phyloP scores from a whole-genome alignment of 30 jellyfish, hydroid and myxozoan species.

The Hydra vulgaris region DNA sequence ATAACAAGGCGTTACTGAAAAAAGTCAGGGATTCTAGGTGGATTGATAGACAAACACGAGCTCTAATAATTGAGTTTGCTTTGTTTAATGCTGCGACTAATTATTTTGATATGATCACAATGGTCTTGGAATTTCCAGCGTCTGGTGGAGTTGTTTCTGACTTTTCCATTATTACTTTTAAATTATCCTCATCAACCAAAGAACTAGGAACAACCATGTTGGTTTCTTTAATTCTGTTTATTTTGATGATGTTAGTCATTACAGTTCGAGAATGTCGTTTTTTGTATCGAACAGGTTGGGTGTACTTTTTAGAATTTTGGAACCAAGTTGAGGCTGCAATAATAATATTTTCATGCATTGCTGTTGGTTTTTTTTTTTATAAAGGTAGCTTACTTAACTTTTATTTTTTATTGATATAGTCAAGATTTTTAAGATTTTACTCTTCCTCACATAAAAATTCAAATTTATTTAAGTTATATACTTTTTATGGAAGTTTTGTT shows the following conservation, averaged over 20 bases:
- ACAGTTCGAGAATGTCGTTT: constrained; percentile 56
- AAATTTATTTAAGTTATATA: no score
- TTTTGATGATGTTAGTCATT: constrained; percentile 52
- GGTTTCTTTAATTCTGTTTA: constrained; percentile 65
- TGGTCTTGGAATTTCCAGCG: constrained; percentile 85
- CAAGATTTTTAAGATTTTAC: no score
- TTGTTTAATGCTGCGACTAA: constrained; percentile 76
- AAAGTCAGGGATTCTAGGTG: constrained; percentile 42
- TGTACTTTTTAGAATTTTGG: constrained; percentile 81
- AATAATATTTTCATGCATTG: constrained; percentile 53
- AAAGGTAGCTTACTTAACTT: constrained; percentile 31
- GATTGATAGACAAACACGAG: constrained; percentile 94
- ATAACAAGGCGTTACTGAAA: constrained; percentile 36
- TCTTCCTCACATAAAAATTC: no score
- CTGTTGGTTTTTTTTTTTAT: constrained; percentile 78
- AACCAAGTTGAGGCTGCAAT: constrained; percentile 58
- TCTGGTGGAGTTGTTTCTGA: constrained; percentile 84
- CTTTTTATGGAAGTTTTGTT: no score
- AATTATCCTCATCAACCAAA: constrained; percentile 69
- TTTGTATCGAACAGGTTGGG: constrained; percentile 29
- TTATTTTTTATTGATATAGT: no score
- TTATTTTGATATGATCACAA: constrained; percentile 63
- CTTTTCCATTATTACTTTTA: constrained; percentile 69
- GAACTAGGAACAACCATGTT: constrained; percentile 58
- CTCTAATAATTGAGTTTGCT: constrained; percentile 72